Base-by-base conservation (phyloP, 2,888 invertebrate species). In the Acanthacorydalis orientalis region DNA sequence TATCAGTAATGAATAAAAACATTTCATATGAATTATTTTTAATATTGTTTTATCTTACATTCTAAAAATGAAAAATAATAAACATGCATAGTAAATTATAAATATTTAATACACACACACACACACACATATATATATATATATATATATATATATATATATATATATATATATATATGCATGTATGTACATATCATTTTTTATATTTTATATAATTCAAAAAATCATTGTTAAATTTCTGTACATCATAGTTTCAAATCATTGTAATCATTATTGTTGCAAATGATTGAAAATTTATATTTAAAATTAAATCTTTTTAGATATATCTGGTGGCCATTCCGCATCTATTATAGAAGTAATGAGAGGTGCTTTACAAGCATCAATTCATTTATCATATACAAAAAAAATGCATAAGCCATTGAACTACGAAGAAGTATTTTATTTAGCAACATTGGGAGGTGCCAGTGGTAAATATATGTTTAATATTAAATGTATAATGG, bases 391-490 rank as follows among this genome's bases (percentile, higher is more conserved):
- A 14, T 74, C 78, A 34, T 71, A 75, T 50, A 54, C 70, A 16
- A 68, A 70, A 43, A 64, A 56, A 1, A 58, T 61, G 38, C 68
- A 69, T 54, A 59, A 62, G 39, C 73, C 80, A 1, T 59, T 90
- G 1, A 73, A 73, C 51, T 87, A 82, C 65, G 73, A 72, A 50
- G 85, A 91, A 54, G 88, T 77, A 0, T 81, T 92, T 60, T 81
- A 82, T 61, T 68, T 92, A 55, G 90, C 89, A 11, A 93, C 92
- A 1, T 64, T 89, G 45, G 90, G 91, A 14, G 90, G 92, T 7
- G 89, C 89, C 49, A 73, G 71, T 72, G 82, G 84, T 83, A 67
- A 57, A 43, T 15, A 15, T n/a, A 44, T n/a, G 49, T 51, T 42
- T 51, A 50, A 49, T 51, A 51, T 51, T 44, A 45, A 35, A 45